Conservation (phyloP, 2,797 vertebrate genomes). For the Darevskia mixta region DNA sequence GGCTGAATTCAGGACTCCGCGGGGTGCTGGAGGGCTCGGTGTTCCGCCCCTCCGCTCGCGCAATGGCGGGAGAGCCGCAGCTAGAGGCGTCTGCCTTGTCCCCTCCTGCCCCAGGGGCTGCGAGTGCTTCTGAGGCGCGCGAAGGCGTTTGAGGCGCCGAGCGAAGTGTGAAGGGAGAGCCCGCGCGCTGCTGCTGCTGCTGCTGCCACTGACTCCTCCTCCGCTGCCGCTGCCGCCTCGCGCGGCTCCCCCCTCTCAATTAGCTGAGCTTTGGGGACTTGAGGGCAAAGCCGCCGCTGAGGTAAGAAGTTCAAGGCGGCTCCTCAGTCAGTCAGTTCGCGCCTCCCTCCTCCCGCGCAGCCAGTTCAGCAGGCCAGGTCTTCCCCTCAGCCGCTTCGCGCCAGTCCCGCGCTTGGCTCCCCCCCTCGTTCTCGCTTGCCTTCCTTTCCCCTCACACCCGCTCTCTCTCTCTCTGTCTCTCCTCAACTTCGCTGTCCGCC, state of each 20-base stretch:
- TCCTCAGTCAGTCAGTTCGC: slow-evolving; percentile 30
- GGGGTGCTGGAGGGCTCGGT: neutral
- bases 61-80: neutral
- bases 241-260: slow-evolving; percentile 77
- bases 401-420: slow-evolving; percentile 55
- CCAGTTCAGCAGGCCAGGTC: neutral
- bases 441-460: neutral
- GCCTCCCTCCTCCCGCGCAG: neutral
- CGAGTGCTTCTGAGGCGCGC: neutral
- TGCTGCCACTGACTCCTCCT: slow-evolving; percentile 72
- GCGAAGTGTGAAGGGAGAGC: slow-evolving; percentile 79
- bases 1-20: neutral
- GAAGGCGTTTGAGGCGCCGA: slow-evolving; percentile 47
- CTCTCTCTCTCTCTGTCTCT: neutral
- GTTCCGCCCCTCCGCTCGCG: neutral
- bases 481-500: slow-evolving; percentile 57
- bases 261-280: slow-evolving; percentile 88
- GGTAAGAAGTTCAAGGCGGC: slow-evolving; percentile 83
- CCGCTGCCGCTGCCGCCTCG: slow-evolving; percentile 88
- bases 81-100: neutral
- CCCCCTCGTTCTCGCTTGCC: slow-evolving; percentile 56
- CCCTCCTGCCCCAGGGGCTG: neutral
- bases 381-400: too few species aligned
- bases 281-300: slow-evolving; percentile 85
- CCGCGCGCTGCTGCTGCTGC: slow-evolving; percentile 55